These are phyloP conservation scores for Jaculus jaculus DNA, from an alignment of 2,113 vertebrate species.

Conservation along the genomic window DNA sequence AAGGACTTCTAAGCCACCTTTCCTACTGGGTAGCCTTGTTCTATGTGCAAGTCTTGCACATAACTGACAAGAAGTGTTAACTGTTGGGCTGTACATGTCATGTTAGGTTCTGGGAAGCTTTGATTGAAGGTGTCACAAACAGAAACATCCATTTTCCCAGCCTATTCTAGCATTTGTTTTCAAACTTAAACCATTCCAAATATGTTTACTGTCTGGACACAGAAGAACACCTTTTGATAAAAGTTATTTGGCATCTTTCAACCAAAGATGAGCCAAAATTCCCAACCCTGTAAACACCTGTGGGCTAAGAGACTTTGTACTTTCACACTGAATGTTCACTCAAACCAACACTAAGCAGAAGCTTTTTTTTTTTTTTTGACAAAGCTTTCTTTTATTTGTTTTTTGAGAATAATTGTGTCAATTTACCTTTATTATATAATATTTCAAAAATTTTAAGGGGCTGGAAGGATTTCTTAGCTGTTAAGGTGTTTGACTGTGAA, in stretches of 20 bases:
- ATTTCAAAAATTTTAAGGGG: slow-evolving; percentile 19
- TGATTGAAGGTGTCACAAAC: background rate
- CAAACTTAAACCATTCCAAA: background rate
- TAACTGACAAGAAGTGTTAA: background rate
- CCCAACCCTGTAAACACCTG: slow-evolving; percentile 15
- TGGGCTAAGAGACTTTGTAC: slow-evolving; percentile 48
- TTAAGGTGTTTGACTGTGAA: too few relatives aligned
- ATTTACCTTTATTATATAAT: background rate
- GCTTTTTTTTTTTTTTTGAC: slow-evolving; percentile 19
- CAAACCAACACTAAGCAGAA: slow-evolving; percentile 17
- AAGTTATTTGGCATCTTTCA: slow-evolving; percentile 49
- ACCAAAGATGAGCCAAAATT: slow-evolving; percentile 28
- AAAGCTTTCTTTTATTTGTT: background rate
- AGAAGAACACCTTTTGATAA: slow-evolving; percentile 47
- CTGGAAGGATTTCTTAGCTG: too few relatives aligned
- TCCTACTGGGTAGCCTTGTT: background rate
- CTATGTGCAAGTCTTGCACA: background rate
- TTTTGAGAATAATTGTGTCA: background rate
- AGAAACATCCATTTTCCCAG: background rate
- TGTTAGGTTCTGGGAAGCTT: background rate
- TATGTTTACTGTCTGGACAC: background rate
- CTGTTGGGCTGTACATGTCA: background rate
- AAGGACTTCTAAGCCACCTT: background rate
- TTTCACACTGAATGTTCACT: slow-evolving; percentile 14
- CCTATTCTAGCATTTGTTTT: slow-evolving; percentile 52